Evolutionary conservation across 2,113 vertebrate genomes (phyloP), one percentile per base, ranked within the genome.

Genomic region (Solenodon paradoxus): DNA sequence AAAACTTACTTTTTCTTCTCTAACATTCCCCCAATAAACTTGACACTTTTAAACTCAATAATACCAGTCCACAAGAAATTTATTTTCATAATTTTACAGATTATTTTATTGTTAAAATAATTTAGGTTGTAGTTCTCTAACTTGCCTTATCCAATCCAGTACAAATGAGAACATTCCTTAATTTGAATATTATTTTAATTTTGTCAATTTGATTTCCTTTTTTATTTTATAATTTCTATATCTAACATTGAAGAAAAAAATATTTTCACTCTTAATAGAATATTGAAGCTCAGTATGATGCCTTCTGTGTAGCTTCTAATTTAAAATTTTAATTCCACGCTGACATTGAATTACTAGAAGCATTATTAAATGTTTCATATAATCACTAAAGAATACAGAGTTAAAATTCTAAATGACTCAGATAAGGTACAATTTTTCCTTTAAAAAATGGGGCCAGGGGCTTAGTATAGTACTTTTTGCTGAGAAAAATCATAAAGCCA

Each of bases 401-500:
- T 35, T 82, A 69, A 86, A 38, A 35, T 79, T 75, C 75, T 45
- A 49, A 30, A 38, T 26, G 22, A 7, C 75, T 30, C 35, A 61
- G 8, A 80, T 81, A 4, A 35, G 16, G 42, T 59, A 61, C 0
- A 42, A 2, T 53, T 78, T n/a, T 69, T 38, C 49, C 26, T 84
- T n/a, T n/a, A n/a, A n/a, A n/a, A n/a, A n/a, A n/a, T n/a, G n/a
- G n/a, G n/a, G n/a, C n/a, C n/a, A n/a, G n/a, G n/a, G n/a, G n/a
- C n/a, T n/a, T n/a, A n/a, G n/a, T n/a, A n/a, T n/a, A n/a, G 5
- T 20, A 38, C 71, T 42, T 80, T 77, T 69, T 47, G 26, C 28
- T 80, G 45, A 88, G 49, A 80, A 86, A 88, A 96, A 88, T 10
- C 9, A 77, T 68, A 66, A 69, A 94, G 82, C 12, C 24, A n/a